Base-by-base conservation (phyloP, 2,113 vertebrate species). In the Hippocampus zosterae region DNA sequence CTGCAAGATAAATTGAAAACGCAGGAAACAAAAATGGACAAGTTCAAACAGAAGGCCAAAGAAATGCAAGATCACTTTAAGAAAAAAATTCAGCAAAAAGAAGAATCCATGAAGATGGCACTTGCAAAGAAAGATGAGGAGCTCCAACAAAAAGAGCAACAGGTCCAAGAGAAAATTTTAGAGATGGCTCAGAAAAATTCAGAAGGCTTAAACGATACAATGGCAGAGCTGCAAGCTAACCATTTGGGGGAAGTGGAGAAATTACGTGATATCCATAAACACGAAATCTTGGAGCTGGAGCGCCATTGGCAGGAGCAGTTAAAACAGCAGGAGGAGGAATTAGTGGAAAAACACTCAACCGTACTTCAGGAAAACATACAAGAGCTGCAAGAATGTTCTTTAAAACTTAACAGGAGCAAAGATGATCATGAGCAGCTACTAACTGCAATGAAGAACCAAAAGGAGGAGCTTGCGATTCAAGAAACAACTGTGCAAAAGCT, bases 151-250 rank as follows among this genome's bases (percentile, higher is more conserved):
- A 98, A 95, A 76, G 96, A 98, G 72, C 90, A 93, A 0, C 92
- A 96, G 68, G 91, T 97, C 60, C 94, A 90, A 80, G 92, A 93
- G 65, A 95, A 95, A 79, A 92, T 98, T 40, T 69, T 95, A 52
- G 95, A 96, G 84, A 93, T 97, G 93, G 88, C 93, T 19, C 92
- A 94, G 68, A 92, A 93, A 66, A 95, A 89, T 81, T 96, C 95
- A 41, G 87, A 92, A 42, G 94, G 92, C 72, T 90, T 96, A 65
- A 94, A 55, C 77, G 93, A 93, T 60, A 81, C 93, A 0, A 59
- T 97, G 59, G 92, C 92, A 56, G 95, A 95, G 78, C 81, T 98
- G 74, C 94, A 98, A 82, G 87, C 68, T 52, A 94, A 94, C 86
- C 96, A 96, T 65, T 95, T 93, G 18, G 94, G 93, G 57, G 94